Conservation (phyloP, 2,888 invertebrate species). For the Sylvicola cinctus region DNA sequence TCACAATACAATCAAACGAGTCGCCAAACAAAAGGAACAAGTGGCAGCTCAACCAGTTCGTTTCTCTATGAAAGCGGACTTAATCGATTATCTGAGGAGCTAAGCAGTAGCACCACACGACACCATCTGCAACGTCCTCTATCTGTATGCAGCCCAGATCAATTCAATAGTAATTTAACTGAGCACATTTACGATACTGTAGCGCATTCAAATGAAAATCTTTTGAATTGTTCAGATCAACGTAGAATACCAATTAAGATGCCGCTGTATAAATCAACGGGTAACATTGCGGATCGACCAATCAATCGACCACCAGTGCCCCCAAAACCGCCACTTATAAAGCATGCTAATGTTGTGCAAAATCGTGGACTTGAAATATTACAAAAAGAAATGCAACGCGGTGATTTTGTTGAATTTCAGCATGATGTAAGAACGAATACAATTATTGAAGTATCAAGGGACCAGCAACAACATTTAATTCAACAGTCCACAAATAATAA, state of each 20-base stretch:
- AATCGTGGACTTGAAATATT: conserved; percentile 21
- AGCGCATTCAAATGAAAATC: conserved; percentile 3
- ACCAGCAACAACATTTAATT: conserved; percentile 3
- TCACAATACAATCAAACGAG: background rate
- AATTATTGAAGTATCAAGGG: conserved; percentile 15
- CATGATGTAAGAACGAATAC: conserved; percentile 22
- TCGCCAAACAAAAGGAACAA: no score
- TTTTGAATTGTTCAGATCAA: background rate
- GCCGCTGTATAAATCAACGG: conserved; percentile 7
- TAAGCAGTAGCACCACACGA: no score
- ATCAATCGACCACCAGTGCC: conserved; percentile 12
- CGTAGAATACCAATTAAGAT: conserved; percentile 6
- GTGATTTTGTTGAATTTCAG: conserved; percentile 23
- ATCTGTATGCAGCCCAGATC: no score
- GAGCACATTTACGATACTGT: no score
- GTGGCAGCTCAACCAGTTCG: background rate
- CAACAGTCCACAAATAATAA: background rate
- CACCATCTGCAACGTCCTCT: no score
- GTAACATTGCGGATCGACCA: conserved; percentile 5
- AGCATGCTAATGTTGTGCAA: conserved; percentile 20
- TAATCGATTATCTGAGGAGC: background rate
- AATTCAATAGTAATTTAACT: no score
- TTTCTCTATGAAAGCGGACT: background rate
- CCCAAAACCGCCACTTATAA: conserved; percentile 16
- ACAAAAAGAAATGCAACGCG: conserved; percentile 22